Conservation (phyloP, 2,113 vertebrate species). For the Eclectus roratus region DNA sequence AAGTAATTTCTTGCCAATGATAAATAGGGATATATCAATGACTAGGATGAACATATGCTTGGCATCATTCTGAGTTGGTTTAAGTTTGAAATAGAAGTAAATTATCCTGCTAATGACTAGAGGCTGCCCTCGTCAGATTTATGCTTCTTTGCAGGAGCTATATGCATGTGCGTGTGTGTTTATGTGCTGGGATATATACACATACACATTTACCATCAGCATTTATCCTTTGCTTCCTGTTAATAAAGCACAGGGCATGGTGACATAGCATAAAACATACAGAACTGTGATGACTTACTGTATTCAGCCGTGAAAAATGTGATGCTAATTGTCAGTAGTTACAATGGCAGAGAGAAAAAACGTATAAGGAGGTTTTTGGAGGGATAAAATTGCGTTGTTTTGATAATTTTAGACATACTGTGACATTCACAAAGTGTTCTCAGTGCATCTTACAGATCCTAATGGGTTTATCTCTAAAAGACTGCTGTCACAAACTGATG, state of each 20-base stretch:
- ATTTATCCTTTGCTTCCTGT: not conserved
- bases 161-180: not conserved
- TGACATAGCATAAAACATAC: not conserved
- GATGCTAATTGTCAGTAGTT: not conserved
- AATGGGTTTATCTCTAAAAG: not conserved
- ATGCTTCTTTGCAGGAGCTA: not conserved
- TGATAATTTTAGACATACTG: not conserved
- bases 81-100: constrained; percentile 34
- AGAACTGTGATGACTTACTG: not conserved
- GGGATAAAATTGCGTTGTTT: not conserved
- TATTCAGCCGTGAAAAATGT: not conserved
- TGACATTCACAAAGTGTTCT: not conserved
- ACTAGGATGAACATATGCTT: constrained; percentile 24
- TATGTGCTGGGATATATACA: not conserved
- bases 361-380: not conserved
- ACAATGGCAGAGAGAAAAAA: not conserved
- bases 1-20: not conserved
- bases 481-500: not conserved
- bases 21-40: not conserved
- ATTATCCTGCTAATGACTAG: constrained; percentile 24
- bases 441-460: not conserved
- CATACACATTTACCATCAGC: not conserved
- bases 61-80: constrained; percentile 26
- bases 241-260: not conserved
- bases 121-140: not conserved